Evolutionary conservation across 2,888 invertebrate genomes (phyloP).

Genomic region (Callinectes sapidus): DNA sequence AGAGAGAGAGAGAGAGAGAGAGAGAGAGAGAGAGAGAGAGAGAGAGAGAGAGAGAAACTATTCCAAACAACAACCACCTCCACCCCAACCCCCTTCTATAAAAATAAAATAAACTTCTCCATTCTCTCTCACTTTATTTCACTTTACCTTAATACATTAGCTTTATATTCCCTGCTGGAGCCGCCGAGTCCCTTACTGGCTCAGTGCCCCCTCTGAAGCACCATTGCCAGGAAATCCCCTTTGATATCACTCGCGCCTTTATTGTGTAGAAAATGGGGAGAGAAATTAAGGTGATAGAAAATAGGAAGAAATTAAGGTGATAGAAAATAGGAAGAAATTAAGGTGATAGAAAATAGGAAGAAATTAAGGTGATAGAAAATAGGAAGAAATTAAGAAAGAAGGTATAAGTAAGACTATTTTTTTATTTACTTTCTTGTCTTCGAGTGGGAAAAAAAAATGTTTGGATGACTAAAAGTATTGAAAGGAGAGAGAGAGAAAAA

Average conservation of each 20-base stretch:
- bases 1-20: neutral
- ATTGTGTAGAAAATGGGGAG: neutral
- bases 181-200: neutral
- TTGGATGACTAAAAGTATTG: no score
- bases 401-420: neutral
- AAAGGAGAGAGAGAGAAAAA: neutral
- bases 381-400: neutral
- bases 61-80: neutral
- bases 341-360: neutral
- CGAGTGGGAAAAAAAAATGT: no score
- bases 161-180: neutral
- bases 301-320: neutral
- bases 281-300: neutral
- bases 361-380: neutral
- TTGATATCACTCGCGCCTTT: neutral
- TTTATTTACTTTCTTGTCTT: neutral
- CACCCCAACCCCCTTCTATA: neutral
- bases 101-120: neutral
- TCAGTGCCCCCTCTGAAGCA: neutral
- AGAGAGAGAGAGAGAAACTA: neutral
- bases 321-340: neutral
- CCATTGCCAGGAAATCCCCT: neutral
- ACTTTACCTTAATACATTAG: neutral
- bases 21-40: no score
- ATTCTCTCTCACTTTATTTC: neutral